phyloP scores from a whole-genome alignment of 2,113 vertebrate genomes.

The Gulo gulo region DNA sequence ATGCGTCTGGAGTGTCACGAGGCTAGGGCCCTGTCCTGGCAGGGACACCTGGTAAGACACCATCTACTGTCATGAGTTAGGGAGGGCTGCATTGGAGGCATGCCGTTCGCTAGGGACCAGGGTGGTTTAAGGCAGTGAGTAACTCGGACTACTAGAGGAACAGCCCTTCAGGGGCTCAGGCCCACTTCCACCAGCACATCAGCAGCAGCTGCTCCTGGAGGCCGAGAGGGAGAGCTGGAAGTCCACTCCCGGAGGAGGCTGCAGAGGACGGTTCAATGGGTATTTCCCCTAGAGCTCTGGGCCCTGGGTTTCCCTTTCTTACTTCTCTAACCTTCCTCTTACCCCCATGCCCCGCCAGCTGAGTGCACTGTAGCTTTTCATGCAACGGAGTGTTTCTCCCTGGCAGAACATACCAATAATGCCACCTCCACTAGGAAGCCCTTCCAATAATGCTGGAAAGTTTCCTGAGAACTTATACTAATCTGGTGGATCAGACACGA shows the following conservation, averaged over 20 bases:
- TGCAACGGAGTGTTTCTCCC: background rate
- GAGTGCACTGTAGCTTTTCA: background rate
- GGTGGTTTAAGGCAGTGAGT: conserved; percentile 34
- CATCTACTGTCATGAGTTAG: conserved; percentile 13
- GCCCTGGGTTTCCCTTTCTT: background rate
- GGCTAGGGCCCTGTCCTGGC: background rate
- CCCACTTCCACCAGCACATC: background rate
- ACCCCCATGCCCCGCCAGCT: background rate
- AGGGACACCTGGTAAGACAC: background rate
- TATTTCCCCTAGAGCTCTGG: background rate
- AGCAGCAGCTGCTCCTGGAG: conserved; percentile 26
- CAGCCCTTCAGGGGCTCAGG: background rate
- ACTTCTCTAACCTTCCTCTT: background rate
- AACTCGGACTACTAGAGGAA: conserved; percentile 42
- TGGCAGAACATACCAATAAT: background rate
- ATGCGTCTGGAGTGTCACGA: background rate
- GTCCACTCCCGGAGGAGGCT: background rate
- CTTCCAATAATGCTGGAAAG: background rate
- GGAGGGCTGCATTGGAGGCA: background rate
- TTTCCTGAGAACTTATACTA: background rate
- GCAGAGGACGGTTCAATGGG: background rate
- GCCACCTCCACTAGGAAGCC: background rate
- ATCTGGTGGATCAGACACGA: background rate
- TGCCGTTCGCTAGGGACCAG: background rate
- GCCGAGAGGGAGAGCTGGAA: background rate